Evolutionary conservation across 2,797 vertebrate species (phyloP).

Genomic region (Smutsia gigantea): DNA sequence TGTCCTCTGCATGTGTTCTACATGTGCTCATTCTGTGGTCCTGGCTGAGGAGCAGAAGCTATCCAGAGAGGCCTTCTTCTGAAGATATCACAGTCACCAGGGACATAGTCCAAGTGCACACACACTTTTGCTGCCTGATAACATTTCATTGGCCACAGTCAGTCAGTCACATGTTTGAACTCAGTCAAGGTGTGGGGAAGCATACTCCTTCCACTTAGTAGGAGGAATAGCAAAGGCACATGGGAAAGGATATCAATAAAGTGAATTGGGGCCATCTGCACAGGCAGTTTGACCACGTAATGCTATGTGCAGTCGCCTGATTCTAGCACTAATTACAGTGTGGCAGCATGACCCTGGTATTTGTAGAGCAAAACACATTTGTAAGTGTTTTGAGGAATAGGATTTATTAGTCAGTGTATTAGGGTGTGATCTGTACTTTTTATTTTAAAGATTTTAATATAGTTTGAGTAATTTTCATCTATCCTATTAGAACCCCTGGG

Average conservation of each 20-base stretch:
- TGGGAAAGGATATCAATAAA: background rate
- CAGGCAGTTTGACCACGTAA: too few species aligned
- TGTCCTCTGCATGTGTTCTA: background rate
- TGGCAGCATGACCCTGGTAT: background rate
- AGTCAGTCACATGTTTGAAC: background rate
- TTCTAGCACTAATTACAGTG: background rate
- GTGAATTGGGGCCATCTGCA: background rate
- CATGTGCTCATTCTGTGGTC: background rate
- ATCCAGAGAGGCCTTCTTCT: background rate
- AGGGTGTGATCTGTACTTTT: background rate
- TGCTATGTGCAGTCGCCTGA: background rate
- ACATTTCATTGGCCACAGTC: background rate
- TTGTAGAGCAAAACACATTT: background rate
- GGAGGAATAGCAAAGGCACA: background rate
- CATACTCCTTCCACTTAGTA: background rate
- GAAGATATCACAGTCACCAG: background rate
- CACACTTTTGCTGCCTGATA: background rate
- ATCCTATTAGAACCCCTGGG: background rate
- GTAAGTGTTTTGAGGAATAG: background rate
- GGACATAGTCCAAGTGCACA: background rate
- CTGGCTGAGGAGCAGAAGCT: background rate
- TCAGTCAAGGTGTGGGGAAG: background rate
- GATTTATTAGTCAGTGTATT: background rate
- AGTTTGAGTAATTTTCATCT: background rate
- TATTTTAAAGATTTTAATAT: background rate